These are phyloP conservation scores for Blastobasis lacticolella DNA, from an alignment of 2,888 invertebrate genomes.

Conservation along the genomic window DNA sequence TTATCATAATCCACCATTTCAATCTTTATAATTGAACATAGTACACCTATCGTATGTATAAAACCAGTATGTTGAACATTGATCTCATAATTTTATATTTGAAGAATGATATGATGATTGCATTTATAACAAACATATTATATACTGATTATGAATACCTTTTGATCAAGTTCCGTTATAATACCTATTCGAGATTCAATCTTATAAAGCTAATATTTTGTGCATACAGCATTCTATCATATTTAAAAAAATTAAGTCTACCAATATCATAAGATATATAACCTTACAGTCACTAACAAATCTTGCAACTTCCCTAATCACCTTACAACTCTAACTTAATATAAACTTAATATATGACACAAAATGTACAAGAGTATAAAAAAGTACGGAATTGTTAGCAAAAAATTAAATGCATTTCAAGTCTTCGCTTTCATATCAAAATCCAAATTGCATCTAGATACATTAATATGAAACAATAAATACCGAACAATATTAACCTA, in stretches of 20 bases:
- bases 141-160: no score
- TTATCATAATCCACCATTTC: no score
- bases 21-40: no score
- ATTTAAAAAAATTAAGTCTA: neutral
- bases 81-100: no score
- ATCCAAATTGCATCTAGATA: neutral
- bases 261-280: constrained; percentile 2
- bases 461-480: neutral
- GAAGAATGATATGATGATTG: no score
- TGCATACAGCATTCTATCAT: neutral
- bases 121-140: no score
- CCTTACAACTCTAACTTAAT: constrained; percentile 1
- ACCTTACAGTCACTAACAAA: constrained; percentile 2
- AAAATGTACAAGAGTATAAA: constrained; percentile 36
- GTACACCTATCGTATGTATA: no score
- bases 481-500: neutral
- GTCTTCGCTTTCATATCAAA: constrained; percentile 26
- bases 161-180: no score
- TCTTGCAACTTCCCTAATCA: constrained; percentile 11
- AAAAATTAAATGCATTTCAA: constrained; percentile 17
- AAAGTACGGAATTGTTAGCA: constrained; percentile 16
- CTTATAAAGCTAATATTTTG: neutral
- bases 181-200: constrained; percentile 9
- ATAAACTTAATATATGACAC: constrained; percentile 40
- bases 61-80: no score